These are phyloP conservation scores for Sinocyclocheilus maitianheensis DNA, from an alignment of 2,113 vertebrate genomes.

Conservation along the genomic window DNA sequence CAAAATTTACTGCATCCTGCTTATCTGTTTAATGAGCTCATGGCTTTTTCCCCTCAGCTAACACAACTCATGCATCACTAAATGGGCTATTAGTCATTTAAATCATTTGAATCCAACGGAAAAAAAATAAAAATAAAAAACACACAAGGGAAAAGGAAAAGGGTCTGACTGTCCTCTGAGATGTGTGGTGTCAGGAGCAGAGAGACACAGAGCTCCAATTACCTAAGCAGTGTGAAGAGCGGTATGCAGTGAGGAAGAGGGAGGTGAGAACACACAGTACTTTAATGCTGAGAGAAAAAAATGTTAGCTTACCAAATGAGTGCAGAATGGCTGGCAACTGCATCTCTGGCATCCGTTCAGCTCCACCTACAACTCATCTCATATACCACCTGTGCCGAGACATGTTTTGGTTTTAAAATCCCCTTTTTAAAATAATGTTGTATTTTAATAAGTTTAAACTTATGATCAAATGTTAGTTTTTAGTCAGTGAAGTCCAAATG, in stretches of 20 bases:
- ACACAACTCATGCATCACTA: slow-evolving; percentile 62
- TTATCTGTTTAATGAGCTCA: slow-evolving; percentile 53
- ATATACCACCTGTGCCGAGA: slow-evolving; percentile 21
- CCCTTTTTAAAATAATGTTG: not conserved
- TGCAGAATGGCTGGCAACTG: slow-evolving; percentile 26
- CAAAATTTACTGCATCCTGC: slow-evolving; percentile 58
- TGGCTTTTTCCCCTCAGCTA: slow-evolving; percentile 51
- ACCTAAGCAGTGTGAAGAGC: slow-evolving; percentile 30
- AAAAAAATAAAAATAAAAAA: not conserved
- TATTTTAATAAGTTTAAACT: not conserved
- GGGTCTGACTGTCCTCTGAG: slow-evolving; percentile 22
- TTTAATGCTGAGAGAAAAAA: slow-evolving; percentile 1
- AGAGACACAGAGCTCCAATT: slow-evolving; percentile 19
- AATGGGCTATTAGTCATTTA: slow-evolving; percentile 60
- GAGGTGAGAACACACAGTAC: slow-evolving; percentile 36
- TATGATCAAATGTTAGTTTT: no score
- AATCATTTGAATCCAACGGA: slow-evolving; percentile 50
- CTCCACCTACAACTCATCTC: slow-evolving; percentile 10
- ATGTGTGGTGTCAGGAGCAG: slow-evolving; percentile 39
- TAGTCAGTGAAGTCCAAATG: not conserved
- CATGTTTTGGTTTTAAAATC: not conserved
- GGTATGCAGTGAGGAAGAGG: slow-evolving; percentile 27
- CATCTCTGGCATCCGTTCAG: slow-evolving; percentile 1
- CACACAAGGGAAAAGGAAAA: not conserved
- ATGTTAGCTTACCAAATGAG: slow-evolving; percentile 44